Conservation (phyloP, 2,113 vertebrate genomes). For the Proteles cristata region DNA sequence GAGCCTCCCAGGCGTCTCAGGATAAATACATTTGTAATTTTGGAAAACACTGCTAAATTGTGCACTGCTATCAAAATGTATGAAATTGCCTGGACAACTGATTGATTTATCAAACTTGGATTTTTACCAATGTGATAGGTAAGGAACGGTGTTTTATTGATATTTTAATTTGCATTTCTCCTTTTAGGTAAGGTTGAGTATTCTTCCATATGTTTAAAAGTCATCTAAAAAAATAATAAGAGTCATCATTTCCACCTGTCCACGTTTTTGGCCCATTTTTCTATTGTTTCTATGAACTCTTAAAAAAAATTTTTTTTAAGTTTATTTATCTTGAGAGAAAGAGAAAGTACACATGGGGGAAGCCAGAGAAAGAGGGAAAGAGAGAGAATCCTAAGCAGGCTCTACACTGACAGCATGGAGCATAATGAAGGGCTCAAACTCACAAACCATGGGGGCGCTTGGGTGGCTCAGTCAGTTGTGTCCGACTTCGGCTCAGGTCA, state of each 20-base stretch:
- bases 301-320: no score
- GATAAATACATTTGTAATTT: constrained; percentile 12
- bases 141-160: neutral
- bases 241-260: neutral
- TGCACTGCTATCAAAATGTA: neutral
- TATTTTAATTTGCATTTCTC: neutral
- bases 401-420: no score
- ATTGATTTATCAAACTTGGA: neutral
- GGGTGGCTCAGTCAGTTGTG: no score
- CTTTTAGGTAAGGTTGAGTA: neutral
- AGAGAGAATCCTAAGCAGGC: no score
- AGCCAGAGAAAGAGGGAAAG: no score
- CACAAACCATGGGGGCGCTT: no score
- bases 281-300: neutral
- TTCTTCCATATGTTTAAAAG: neutral
- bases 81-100: neutral
- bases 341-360: no score
- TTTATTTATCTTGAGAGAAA: no score
- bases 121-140: neutral
- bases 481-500: no score
- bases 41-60: neutral
- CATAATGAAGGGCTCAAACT: no score
- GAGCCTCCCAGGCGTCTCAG: neutral
- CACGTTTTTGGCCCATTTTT: neutral
- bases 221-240: neutral